phyloP scores from a whole-genome alignment of 2,888 invertebrate species.

The Eristalinus sepulchralis region DNA sequence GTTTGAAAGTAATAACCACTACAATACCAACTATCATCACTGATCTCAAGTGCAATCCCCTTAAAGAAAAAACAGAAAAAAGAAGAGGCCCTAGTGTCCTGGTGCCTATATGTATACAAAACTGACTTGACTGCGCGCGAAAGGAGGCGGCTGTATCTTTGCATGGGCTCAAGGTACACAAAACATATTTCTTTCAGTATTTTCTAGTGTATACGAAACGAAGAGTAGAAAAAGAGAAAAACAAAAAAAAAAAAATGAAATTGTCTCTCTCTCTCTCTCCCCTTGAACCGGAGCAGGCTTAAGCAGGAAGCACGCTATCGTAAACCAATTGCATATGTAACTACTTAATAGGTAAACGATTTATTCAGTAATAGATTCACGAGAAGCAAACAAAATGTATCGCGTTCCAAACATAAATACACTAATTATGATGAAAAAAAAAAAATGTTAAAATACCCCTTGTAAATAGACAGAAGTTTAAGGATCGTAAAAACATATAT shows the following conservation, averaged over 20 bases:
- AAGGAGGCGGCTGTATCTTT: conserved; percentile 40
- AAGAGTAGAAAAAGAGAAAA: conserved; percentile 4
- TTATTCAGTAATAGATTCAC: conserved; percentile 6
- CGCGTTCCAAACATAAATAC: conserved; percentile 31
- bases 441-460: neutral
- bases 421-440: neutral
- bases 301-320: neutral
- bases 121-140: conserved; percentile 1
- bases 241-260: neutral
- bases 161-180: conserved; percentile 33
- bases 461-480: conserved; percentile 61
- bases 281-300: neutral
- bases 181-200: conserved; percentile 36
- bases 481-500: conserved; percentile 30
- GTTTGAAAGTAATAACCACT: conserved; percentile 15
- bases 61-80: neutral
- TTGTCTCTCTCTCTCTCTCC: neutral
- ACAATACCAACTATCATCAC: conserved; percentile 44
- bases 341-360: neutral
- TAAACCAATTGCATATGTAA: neutral
- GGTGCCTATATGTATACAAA: conserved; percentile 45
- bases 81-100: conserved; percentile 57
- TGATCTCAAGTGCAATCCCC: conserved; percentile 71
- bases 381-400: conserved; percentile 4
- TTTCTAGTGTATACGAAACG: conserved; percentile 61